These are phyloP conservation scores for Pseudonaja textilis DNA, from an alignment of 2,113 vertebrate genomes.

Conservation along the genomic window DNA sequence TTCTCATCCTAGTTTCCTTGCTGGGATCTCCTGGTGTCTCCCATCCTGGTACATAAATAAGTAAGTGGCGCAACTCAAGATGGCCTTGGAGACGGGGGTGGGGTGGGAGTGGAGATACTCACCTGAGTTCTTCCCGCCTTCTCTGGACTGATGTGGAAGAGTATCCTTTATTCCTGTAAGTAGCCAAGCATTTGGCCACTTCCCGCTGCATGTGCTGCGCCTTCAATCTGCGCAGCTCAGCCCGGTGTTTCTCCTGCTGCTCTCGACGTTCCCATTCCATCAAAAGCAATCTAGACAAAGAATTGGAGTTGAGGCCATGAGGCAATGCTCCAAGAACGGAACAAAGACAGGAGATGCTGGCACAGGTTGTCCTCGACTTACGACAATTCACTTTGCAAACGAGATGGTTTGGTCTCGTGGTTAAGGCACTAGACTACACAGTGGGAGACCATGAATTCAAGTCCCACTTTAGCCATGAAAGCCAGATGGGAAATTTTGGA, in stretches of 20 bases:
- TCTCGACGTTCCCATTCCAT: slow-evolving; percentile 47
- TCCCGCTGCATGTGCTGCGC: slow-evolving; percentile 47
- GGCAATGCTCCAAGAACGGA: not conserved
- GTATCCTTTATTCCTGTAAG: slow-evolving; percentile 15
- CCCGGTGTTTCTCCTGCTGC: slow-evolving; percentile 30
- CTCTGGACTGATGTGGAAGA: not conserved
- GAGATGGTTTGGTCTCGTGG: too few relatives aligned
- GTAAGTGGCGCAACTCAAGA: not conserved
- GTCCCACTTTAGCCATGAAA: not conserved
- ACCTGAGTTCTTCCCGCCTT: slow-evolving; percentile 63
- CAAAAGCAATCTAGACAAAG: slow-evolving; percentile 45
- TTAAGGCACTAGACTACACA: not conserved
- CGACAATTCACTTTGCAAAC: not conserved
- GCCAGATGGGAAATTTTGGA: not conserved
- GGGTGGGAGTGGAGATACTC: too few relatives aligned
- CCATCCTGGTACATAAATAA: not conserved
- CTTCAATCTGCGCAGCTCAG: slow-evolving; percentile 32
- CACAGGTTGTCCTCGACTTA: not conserved
- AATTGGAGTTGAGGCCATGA: not conserved
- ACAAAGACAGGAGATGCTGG: not conserved
- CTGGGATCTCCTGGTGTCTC: not conserved
- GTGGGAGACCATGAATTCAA: not conserved
- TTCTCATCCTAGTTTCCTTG: not conserved
- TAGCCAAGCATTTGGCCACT: slow-evolving; percentile 57
- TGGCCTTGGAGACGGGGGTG: too few relatives aligned